These are phyloP conservation scores for Dryococelus australis DNA, from an alignment of 2,888 invertebrate genomes.

Conservation along the genomic window DNA sequence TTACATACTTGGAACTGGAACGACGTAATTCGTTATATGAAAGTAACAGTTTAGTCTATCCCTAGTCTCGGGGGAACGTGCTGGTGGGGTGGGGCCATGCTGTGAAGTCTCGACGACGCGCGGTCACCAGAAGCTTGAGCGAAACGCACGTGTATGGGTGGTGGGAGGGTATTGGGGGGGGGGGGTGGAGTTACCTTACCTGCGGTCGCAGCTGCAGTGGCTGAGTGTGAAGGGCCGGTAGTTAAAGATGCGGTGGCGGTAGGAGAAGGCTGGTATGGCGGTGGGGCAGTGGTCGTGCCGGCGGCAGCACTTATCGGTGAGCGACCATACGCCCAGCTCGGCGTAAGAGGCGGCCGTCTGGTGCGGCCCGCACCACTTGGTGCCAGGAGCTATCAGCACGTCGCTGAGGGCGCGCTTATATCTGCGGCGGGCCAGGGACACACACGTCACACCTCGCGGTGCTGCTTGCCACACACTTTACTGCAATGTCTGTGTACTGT, in stretches of 20 bases:
- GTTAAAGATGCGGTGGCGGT: slow-evolving; percentile 72
- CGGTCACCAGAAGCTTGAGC: slow-evolving; percentile 1
- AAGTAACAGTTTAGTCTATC: too few species aligned
- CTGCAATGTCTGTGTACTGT: background rate
- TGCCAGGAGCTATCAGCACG: slow-evolving; percentile 67
- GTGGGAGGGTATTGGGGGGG: background rate
- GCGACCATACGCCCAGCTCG: slow-evolving; percentile 66
- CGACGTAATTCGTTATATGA: too few species aligned
- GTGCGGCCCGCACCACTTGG: slow-evolving; percentile 78
- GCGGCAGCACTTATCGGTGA: slow-evolving; percentile 76
- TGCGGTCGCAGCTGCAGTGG: slow-evolving; percentile 79
- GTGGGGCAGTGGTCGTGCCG: slow-evolving; percentile 75
- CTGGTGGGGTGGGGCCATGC: too few species aligned
- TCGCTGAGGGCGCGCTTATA: slow-evolving; percentile 40
- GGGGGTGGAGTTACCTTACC: slow-evolving; percentile 61
- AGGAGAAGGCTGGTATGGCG: slow-evolving; percentile 69
- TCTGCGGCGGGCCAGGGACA: slow-evolving; percentile 34
- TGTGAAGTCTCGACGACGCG: background rate
- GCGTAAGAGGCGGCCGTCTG: slow-evolving; percentile 66
- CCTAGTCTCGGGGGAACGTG: too few species aligned
- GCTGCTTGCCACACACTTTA: background rate
- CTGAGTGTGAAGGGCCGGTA: slow-evolving; percentile 74
- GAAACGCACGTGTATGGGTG: background rate
- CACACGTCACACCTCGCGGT: too few species aligned
- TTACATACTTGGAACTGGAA: too few species aligned